Evolutionary conservation across 2,113 vertebrate genomes (phyloP).

Genomic region (Lichenostomus cassidix): DNA sequence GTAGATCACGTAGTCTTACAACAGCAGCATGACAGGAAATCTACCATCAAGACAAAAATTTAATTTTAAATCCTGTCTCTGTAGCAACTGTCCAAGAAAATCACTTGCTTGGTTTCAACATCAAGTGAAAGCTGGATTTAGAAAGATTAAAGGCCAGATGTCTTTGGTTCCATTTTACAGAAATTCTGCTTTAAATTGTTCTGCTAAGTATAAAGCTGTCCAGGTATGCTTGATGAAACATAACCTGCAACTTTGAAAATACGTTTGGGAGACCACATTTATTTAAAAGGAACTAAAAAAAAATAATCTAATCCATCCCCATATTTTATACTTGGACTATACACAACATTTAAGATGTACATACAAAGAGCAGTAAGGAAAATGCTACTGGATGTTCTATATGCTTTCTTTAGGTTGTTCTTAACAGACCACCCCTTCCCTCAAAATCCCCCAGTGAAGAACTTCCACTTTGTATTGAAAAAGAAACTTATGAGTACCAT

Average conservation of each 20-base stretch:
- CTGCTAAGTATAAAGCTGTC: background rate
- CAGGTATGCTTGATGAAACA: background rate
- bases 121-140: background rate
- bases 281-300: background rate
- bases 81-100: conserved; percentile 3
- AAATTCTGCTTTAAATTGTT: background rate
- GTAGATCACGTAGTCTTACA: background rate
- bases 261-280: background rate
- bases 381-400: background rate
- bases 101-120: background rate
- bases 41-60: conserved; percentile 20
- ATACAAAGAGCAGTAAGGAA: background rate
- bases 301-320: background rate
- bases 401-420: background rate
- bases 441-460: background rate
- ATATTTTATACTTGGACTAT: background rate
- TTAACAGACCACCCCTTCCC: background rate
- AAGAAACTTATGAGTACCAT: background rate
- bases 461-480: background rate
- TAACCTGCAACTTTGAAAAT: background rate
- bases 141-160: background rate
- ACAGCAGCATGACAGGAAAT: background rate
- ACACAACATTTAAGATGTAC: background rate
- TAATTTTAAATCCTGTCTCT: background rate
- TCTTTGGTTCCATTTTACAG: background rate